Base-by-base conservation (phyloP, 2,888 invertebrate species). In the Chrysolina oricalcia region DNA sequence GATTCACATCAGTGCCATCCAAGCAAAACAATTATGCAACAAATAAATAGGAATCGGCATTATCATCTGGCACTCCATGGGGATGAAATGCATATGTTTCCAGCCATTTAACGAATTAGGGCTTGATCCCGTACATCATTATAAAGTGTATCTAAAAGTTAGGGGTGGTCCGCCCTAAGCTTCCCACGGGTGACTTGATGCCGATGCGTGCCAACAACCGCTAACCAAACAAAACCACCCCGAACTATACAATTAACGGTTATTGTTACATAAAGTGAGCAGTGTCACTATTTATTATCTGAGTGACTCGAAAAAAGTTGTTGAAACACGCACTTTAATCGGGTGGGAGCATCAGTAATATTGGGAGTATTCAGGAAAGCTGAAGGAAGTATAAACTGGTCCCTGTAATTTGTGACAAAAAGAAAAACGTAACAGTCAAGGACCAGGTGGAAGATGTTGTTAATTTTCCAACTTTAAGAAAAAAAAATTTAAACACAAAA, bases 91-190 rank as follows among this genome's bases (percentile, higher is more conserved):
- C 89, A 88, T 88, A 89, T 87, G 89, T 88, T 89, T 87, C 87
- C 83, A 85, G 85, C 87, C 88, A 88, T 89, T 89, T 88, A 88
- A 87, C 88, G 87, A 88, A 88, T 88, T 88, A 87, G 87, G 89
- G 88, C 87, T 85, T 84, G 87, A 87, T 85, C 84, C 84, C 82
- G 80, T 79, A 82, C 79, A 80, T 80, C 85, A 85, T 86, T 85
- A 84, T 83, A 86, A 85, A 86, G 82, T 83, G 80, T 75, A 82
- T 84, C 80, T 72, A 72, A 76, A 70, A 76, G 75, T 78, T 56
- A 76, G 73, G 76, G 75, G 79, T 79, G 80, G 78, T 74, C 78
- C 70, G 59, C 78, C 80, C 78, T 66, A 74, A 80, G 76, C 81
- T 87, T 87, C 87, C 87, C 87, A 87, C 87, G 87, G 85, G 85